Base-by-base conservation (phyloP, 2,888 invertebrate species). In the Xylocampa areola region DNA sequence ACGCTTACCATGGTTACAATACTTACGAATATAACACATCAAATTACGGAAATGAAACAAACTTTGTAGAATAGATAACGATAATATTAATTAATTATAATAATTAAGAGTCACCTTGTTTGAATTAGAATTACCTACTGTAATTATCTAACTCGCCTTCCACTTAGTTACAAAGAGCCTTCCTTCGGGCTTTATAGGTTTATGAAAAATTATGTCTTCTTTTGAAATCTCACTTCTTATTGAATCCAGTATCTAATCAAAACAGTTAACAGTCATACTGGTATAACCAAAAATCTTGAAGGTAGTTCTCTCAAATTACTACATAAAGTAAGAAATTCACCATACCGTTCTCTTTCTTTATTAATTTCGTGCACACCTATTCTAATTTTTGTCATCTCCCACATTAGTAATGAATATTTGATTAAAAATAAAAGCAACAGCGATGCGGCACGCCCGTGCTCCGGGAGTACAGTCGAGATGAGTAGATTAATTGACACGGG, bases 1-100 rank as follows among this genome's bases (percentile, higher is more conserved):
- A 72, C 68, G n/a, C 68, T 68, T 54, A 73, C 59, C 66, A 60
- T 70, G 66, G 76, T 19, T 75, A 66, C 19, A 71, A 71, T 68
- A 71, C 71, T 16, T 70, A 72, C 65, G 65, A 74, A 11, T 73
- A 70, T 70, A 76, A 72, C 63, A 64, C 69, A 23, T 29, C 60
- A 29, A 65, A 68, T 63, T 65, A 73, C 63, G 64, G 49, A 71
- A 71, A 73, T 67, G 69, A 71, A 69, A 66, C 54, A n/a, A n/a
- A n/a, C n/a, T n/a, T n/a, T n/a, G n/a, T n/a, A n/a, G n/a, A n/a
- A n/a, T n/a, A n/a, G n/a, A n/a, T n/a, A n/a, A n/a, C n/a, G n/a
- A n/a, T n/a, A n/a, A n/a, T n/a, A n/a, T n/a, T n/a, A n/a, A n/a
- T n/a, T n/a, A n/a, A n/a, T n/a, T n/a, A n/a, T n/a, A n/a, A n/a